Base-by-base conservation (phyloP, 2,888 invertebrate species). In the Conops quadrifasciatus region DNA sequence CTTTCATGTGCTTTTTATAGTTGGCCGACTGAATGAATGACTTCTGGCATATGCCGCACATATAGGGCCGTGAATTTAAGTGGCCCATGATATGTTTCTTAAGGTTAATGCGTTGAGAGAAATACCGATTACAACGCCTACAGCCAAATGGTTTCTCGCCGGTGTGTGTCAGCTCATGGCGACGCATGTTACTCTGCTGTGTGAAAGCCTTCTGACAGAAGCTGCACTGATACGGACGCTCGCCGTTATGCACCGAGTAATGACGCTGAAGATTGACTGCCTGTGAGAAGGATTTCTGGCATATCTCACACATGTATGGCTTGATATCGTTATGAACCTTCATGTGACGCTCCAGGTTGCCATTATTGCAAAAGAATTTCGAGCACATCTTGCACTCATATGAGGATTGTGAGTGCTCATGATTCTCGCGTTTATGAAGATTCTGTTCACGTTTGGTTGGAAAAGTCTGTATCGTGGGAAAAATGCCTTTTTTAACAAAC, bases 51-150 rank as follows among this genome's bases (percentile, higher is more conserved):
- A 84, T 81, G 56, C 79, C 81, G 71, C 85, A 85, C 68, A 80
- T 80, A 73, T 80, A 85, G 7, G 85, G 85, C 73, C 83, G 83
- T 68, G 82, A 83, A 68, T 85, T 85, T 19, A 85, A 78, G 75
- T 85, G 85, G 2, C 84, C 83, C 80, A 85, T 80, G 70, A 85
- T 84, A 74, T 85, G 85, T 73, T 85, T 85, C 73, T 85, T 85
- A n/a, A 85, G 81, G 77, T 85, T 85, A 21, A 85, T 84, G 59
- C 85, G 80, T 71, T 85, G 85, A 11, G 85, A 84, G 72, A 85
- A 85, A 73, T 83, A 84, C 45, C 84, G 81, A 15, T 83, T 84
- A 68, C 85, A 85, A 16, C 84, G 80, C 75, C 84, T 84, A 75
- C 85, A 85, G 2, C 84, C 83, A 72, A 84, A 85, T 26, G 85